A percentile compares a stretch with the other conserved stretches of the same genome.
Conservation (phyloP, 2,888 invertebrate genomes). For the Tuta absoluta region DNA sequence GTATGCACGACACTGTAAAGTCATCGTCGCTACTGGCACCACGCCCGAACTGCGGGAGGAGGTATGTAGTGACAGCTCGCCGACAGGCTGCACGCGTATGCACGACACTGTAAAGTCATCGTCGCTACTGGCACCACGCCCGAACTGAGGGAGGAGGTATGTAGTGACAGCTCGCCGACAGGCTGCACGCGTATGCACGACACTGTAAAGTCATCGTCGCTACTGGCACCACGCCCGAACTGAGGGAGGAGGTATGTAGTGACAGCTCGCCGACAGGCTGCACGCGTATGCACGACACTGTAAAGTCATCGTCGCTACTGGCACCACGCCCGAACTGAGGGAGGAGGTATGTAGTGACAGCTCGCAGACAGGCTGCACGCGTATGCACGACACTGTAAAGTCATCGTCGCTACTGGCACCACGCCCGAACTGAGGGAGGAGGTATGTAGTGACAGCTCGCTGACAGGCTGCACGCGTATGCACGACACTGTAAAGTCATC, state of each 20-base stretch:
- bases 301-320: neutral
- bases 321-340: constrained; percentile 84
- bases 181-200: neutral
- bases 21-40: constrained; percentile 37
- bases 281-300: neutral
- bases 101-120: neutral
- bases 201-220: constrained; percentile 33
- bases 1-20: neutral
- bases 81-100: neutral
- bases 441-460: constrained; percentile 63
- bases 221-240: constrained; percentile 63
- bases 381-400: constrained; percentile 87
- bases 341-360: constrained; percentile 73
- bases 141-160: constrained; percentile 87
- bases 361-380: constrained; percentile 85
- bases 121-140: constrained; percentile 52
- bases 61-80: constrained; percentile 58
- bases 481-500: constrained; percentile 84
- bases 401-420: constrained; percentile 25
- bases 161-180: neutral
- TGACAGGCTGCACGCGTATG: constrained; percentile 87
- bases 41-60: constrained; percentile 86
- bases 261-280: neutral
- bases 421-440: constrained; percentile 87
- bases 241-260: constrained; percentile 85